Evolutionary conservation across 2,888 invertebrate genomes (phyloP), one percentile per base, ranked within the genome.

Genomic region (Leptodirus hochenwartii): DNA sequence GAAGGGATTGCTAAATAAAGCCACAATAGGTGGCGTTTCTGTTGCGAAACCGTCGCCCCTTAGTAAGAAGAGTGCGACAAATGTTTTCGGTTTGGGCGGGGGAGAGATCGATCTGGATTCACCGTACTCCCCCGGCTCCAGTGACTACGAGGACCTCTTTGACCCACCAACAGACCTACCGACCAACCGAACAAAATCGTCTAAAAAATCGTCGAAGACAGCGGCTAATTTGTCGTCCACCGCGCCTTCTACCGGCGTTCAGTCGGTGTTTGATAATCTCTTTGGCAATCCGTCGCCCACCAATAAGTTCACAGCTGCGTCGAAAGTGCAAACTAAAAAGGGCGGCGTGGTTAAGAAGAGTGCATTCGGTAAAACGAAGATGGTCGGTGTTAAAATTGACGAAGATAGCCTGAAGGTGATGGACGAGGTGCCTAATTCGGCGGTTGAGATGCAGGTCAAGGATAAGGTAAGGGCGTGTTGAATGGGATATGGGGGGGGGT

Each of bases 391-490:
- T 15, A 74, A 71, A 45, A 61, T 80, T 43, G 84, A 82, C 46
- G 81, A 81, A 43, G 77, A 79, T 47, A 78, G 74, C 49, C 61
- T 82, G 40, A 78, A 78, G 58, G 73, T 82, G 37, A 62, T 84
- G 43, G 90, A 88, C 52, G 88, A 90, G 49, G 59, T 88, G 49
- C 88, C 90, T 17, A 84, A 77, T 58, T 88, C 88, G 28, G 88
- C 90, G 22, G 87, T 87, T 32, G 90, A 90, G 61, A 71, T 90
- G 70, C 84, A 85, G 58, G 82, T 85, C 46, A 88, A 88, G 64
- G 85, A 84, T 61, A 88, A 85, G 71, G 88, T 87, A 58, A 54
- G 56, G 11, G 8, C 11, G 11, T 41, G 34, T 20, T 20, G 6
- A 20, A 20, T 20, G 20, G 8, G 6, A 6, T 20, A 20, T 20